Evolutionary conservation across 2,797 vertebrate species (phyloP).

Genomic region (Gouania willdenowi): DNA sequence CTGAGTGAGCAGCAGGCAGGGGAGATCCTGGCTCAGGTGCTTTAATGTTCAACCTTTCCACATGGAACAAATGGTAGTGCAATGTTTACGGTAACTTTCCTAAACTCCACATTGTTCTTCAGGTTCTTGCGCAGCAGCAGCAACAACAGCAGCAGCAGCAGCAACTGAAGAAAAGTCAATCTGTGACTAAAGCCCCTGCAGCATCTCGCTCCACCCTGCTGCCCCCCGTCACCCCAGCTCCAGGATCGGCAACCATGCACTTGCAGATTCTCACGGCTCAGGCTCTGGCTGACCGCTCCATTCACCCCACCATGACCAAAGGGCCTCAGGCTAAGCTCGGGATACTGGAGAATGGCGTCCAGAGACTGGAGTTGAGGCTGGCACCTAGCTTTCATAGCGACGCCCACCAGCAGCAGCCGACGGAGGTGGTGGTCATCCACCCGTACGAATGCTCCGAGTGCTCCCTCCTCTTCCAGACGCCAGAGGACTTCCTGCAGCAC

Average conservation of each 20-base stretch:
- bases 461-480: constrained; percentile 82
- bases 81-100: not conserved
- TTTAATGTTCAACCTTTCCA: not conserved
- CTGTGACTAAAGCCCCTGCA: constrained; percentile 32
- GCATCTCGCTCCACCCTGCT: constrained; percentile 52
- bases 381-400: constrained; percentile 29
- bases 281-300: constrained; percentile 71
- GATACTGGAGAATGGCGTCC: constrained; percentile 56
- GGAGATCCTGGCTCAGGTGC: constrained; percentile 80
- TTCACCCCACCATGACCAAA: constrained; percentile 39
- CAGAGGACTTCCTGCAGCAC: constrained; percentile 89
- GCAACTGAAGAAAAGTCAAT: constrained; percentile 57
- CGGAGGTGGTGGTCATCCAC: constrained; percentile 75
- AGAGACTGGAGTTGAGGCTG: constrained; percentile 66
- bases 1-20: constrained; percentile 80
- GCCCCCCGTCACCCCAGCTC: constrained; percentile 55
- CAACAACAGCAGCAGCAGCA: constrained; percentile 39
- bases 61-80: too few species aligned
- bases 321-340: constrained; percentile 31
- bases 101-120: constrained; percentile 4
- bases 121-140: constrained; percentile 72
- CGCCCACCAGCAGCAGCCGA: constrained; percentile 19
- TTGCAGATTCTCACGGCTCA: constrained; percentile 81
- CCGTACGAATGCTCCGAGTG: constrained; percentile 92
- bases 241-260: constrained; percentile 78